phyloP scores from a whole-genome alignment of 2,797 vertebrate genomes.

The Microtus obscurus region DNA sequence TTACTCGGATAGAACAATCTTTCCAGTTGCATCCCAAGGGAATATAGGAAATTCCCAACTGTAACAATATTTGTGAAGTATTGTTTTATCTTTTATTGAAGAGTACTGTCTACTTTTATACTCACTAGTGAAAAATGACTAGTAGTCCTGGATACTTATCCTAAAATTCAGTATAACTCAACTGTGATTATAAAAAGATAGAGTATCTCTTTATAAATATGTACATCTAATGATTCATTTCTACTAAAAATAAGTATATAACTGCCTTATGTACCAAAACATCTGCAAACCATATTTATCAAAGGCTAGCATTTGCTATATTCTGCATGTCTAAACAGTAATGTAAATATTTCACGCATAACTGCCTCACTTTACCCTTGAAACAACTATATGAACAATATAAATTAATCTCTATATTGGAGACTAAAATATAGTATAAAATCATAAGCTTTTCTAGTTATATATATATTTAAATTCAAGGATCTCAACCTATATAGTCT shows the following conservation, averaged over 20 bases:
- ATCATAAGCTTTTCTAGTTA: neutral
- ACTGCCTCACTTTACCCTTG: neutral
- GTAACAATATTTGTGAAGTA: neutral
- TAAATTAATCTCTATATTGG: neutral
- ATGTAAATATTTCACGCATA: neutral
- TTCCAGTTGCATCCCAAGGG: neutral
- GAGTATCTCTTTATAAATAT: neutral
- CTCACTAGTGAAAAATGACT: conserved; percentile 28
- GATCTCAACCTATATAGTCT: neutral
- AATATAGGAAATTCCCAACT: neutral
- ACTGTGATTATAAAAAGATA: neutral
- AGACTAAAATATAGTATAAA: conserved; percentile 40
- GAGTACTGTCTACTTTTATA: neutral
- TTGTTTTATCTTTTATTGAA: neutral
- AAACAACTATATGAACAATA: neutral
- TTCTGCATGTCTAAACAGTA: neutral
- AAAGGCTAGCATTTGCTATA: neutral
- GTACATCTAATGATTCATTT: neutral
- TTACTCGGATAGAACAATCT: neutral
- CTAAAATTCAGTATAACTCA: neutral
- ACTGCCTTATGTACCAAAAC: neutral
- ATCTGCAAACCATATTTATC: neutral
- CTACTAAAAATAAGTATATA: conserved; percentile 1
- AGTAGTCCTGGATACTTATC: neutral
- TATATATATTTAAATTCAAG: neutral